Evolutionary conservation across 1,140 invertebrate genomes (phyloP), one percentile per base, ranked within the genome.

Genomic region (Nephotettix cincticeps): DNA sequence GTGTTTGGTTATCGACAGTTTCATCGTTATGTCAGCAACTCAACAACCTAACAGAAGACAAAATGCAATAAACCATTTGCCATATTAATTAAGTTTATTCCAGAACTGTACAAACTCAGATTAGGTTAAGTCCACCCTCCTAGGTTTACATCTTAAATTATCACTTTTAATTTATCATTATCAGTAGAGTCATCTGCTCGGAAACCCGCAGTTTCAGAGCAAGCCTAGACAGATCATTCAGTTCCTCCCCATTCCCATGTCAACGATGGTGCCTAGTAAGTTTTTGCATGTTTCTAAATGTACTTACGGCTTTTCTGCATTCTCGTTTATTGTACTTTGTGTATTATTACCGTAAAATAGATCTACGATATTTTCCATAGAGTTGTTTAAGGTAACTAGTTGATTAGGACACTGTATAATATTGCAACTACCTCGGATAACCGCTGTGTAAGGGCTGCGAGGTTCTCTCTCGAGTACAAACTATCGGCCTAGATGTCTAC

Each of bases 361-460:
- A 61, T 61, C 56, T 61, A 61, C 56, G 28, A 61, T 61, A 61
- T 61, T 61, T 61, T 61, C 56, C 27, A 61, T 61, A 61, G 56
- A 9, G 21, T 51, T 51, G 21, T 51, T 51, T 51, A 51, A 51
- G 47, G 19, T 51, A 11, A 51, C 47, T 51, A 51, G 47, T 51
- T 51, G 19, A n/a, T 9, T 51, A 36, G 47, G 9, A 61, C 56
- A 61, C 56, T 61, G 56, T 61, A 61, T 61, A 61, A 61, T 61
- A 61, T 61, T 28, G 56, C 56, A 61, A 61, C 56, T 61, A 61
- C 56, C 56, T 61, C 56, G 56, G 28, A 27, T 19, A 51, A 11
- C 14, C 14, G 47, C 47, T 51, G 21, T 4, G n/a, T 3, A 17
- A 51, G 21, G 4, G 47, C 21, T 51, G 47, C n/a, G 21, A 51